Conservation (phyloP, 2,113 vertebrate species). For the Eudyptes chrysolophus region DNA sequence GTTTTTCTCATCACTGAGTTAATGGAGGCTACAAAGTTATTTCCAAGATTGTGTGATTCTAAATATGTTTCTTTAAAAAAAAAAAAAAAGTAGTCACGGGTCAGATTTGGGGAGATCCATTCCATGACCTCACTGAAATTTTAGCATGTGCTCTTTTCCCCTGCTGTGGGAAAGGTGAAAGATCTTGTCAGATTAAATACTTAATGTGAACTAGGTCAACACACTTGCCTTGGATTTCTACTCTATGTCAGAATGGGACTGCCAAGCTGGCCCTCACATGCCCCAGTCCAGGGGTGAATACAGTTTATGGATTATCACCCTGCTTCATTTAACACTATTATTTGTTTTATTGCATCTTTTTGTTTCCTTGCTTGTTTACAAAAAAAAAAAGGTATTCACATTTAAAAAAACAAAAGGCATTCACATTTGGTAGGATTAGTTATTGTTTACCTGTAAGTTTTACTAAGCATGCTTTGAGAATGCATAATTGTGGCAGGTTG, state of each 20-base stretch:
- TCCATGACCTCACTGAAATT: neutral
- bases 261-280: neutral
- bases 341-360: neutral
- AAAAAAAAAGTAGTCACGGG: neutral
- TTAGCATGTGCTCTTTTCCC: neutral
- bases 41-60: neutral
- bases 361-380: neutral
- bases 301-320: neutral
- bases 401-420: neutral
- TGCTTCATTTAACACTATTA: neutral
- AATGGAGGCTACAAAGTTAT: neutral
- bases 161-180: neutral
- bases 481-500: no score
- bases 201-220: neutral
- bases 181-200: neutral
- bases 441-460: neutral
- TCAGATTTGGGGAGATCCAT: neutral
- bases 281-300: neutral
- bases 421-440: neutral
- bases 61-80: neutral
- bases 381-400: neutral
- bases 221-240: neutral
- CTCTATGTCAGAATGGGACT: neutral
- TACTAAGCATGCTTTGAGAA: neutral
- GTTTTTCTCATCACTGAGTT: neutral